Evolutionary conservation across 2,888 invertebrate genomes (phyloP).

Genomic region (Pterobdella sp.): DNA sequence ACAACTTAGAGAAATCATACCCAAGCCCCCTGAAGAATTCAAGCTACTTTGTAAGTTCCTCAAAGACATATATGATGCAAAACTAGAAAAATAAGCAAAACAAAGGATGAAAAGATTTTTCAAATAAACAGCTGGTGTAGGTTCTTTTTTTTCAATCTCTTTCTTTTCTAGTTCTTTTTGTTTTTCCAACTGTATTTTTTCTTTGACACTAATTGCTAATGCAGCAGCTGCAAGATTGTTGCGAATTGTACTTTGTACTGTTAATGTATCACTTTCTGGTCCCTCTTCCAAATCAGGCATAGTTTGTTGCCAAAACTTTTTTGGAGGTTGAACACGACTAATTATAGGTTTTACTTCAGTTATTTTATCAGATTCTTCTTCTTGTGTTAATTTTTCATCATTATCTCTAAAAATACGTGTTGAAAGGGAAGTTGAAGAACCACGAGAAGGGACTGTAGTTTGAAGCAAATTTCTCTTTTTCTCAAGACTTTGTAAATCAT

Average conservation of each 20-base stretch:
- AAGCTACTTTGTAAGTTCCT: conserved; percentile 48
- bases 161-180: neutral
- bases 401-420: conserved; percentile 5
- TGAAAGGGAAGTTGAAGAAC: conserved; percentile 13
- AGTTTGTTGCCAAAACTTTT: conserved; percentile 34
- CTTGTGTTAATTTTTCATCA: conserved; percentile 6
- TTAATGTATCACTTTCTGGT: conserved; percentile 37
- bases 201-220: conserved; percentile 18
- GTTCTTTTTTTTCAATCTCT: neutral
- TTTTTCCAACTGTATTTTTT: neutral
- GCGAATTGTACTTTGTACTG: conserved; percentile 36
- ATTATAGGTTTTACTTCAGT: conserved; percentile 17
- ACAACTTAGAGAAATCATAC: conserved; percentile 43
- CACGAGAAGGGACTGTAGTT: conserved; percentile 16
- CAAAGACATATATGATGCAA: conserved; percentile 43
- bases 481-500: conserved; percentile 14
- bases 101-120: conserved; percentile 43
- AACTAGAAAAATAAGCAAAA: conserved; percentile 40
- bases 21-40: conserved; percentile 44
- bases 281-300: conserved; percentile 39
- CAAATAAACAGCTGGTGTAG: conserved; percentile 36
- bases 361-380: conserved; percentile 25
- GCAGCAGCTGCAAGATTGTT: conserved; percentile 37
- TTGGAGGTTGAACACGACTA: conserved; percentile 7
- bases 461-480: neutral